phyloP scores from a whole-genome alignment of 2,113 vertebrate genomes.

The Anolis sagrei region DNA sequence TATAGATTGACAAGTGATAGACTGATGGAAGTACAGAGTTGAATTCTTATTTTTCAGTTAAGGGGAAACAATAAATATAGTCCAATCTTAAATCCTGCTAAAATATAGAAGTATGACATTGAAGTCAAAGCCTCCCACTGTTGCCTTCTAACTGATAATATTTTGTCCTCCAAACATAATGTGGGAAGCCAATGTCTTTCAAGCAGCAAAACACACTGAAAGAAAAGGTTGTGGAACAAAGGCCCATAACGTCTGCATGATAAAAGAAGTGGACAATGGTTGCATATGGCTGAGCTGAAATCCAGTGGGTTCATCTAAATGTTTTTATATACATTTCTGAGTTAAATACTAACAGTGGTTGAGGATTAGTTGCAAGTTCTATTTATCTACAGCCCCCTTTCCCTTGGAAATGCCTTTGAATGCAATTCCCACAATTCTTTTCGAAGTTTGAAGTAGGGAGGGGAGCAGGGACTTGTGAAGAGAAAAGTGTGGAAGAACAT shows the following conservation, averaged over 20 bases:
- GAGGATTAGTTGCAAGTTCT: background rate
- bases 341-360: background rate
- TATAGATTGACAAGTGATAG: constrained; percentile 58
- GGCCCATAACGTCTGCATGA: background rate
- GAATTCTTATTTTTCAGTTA: constrained; percentile 63
- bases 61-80: constrained; percentile 51
- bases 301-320: background rate
- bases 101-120: constrained; percentile 22
- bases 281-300: background rate
- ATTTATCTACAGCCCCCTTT: background rate
- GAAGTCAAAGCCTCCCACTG: background rate
- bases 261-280: background rate
- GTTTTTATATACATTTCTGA: background rate
- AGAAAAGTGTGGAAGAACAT: background rate
- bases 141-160: background rate
- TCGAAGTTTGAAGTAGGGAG: background rate
- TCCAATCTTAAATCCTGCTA: constrained; percentile 50
- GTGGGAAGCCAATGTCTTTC: background rate
- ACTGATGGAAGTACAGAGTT: constrained; percentile 62
- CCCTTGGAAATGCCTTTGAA: background rate
- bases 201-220: background rate
- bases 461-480: background rate
- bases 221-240: background rate
- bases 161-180: background rate
- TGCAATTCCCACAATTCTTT: background rate